Percentiles rank a stretch among this genome's conserved stretches.
phyloP scores from a whole-genome alignment of 35 echinoderm and acorn worm species.

The Chiridota heheva region DNA sequence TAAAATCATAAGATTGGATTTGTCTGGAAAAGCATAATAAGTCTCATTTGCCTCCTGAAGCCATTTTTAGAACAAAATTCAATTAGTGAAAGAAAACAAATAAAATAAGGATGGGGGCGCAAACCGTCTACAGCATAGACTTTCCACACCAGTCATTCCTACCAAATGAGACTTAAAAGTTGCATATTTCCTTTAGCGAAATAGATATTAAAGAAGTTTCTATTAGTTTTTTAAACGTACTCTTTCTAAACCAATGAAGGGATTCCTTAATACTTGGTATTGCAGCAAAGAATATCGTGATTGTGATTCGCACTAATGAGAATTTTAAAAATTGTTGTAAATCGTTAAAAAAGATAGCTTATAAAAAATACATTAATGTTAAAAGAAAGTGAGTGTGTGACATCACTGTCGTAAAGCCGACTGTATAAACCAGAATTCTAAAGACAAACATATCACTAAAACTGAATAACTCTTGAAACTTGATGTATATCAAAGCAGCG shows the following conservation, averaged over 20 bases:
- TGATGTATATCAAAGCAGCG: not conserved
- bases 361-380: constrained; percentile 24
- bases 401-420: not conserved
- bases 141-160: not conserved
- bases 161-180: not conserved
- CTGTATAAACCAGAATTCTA: constrained; percentile 11
- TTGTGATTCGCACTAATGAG: not conserved
- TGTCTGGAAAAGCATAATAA: not conserved
- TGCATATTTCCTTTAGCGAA: not conserved
- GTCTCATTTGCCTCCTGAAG: not conserved
- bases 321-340: constrained; percentile 16
- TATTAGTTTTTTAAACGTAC: not conserved
- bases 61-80: not conserved
- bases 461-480: not conserved
- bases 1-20: not conserved
- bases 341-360: not conserved
- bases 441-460: not conserved
- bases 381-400: constrained; percentile 13
- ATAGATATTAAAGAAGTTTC: not conserved
- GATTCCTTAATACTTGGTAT: not conserved
- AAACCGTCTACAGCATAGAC: too few relatives aligned
- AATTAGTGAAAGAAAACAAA: not conserved
- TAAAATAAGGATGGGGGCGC: not conserved
- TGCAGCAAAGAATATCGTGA: not conserved
- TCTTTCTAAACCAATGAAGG: not conserved